A percentile compares a stretch with the other conserved stretches of the same genome.
Evolutionary conservation across 2,113 vertebrate genomes (phyloP).

Genomic region (Oryzias celebensis): DNA sequence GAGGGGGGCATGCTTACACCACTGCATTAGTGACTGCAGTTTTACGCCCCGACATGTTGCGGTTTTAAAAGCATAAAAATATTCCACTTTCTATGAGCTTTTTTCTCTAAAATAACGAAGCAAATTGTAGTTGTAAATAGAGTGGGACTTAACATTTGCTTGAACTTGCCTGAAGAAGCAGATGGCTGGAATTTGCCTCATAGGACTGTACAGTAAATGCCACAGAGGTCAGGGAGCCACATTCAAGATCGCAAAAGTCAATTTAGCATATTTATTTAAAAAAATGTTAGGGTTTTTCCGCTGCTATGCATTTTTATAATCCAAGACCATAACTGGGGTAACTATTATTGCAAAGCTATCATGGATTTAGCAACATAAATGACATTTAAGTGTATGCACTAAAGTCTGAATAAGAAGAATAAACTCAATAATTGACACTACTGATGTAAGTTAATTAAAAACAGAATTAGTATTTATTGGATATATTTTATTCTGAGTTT

Average conservation of each 20-base stretch:
- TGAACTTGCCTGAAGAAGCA: constrained; percentile 32
- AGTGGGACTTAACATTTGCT: constrained; percentile 51
- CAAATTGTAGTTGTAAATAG: constrained; percentile 37
- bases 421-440: too few species aligned
- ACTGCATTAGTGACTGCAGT: constrained; percentile 39
- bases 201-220: constrained; percentile 48
- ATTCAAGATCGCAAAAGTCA: constrained; percentile 38
- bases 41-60: constrained; percentile 21
- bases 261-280: constrained; percentile 44
- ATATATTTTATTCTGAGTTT: too few species aligned
- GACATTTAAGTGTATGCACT: too few species aligned
- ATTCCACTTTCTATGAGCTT: too few species aligned
- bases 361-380: too few species aligned
- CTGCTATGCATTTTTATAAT: constrained; percentile 14
- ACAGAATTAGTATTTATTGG: too few species aligned
- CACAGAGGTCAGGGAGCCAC: constrained; percentile 40
- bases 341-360: too few species aligned
- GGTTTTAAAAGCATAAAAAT: too few species aligned
- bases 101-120: neutral
- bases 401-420: too few species aligned
- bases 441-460: too few species aligned
- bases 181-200: constrained; percentile 47
- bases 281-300: neutral
- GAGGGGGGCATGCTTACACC: constrained; percentile 33
- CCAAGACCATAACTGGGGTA: neutral